Evolutionary conservation across 2,113 vertebrate species (phyloP), one percentile per base, ranked within the genome.

Genomic region (Panurus biarmicus): DNA sequence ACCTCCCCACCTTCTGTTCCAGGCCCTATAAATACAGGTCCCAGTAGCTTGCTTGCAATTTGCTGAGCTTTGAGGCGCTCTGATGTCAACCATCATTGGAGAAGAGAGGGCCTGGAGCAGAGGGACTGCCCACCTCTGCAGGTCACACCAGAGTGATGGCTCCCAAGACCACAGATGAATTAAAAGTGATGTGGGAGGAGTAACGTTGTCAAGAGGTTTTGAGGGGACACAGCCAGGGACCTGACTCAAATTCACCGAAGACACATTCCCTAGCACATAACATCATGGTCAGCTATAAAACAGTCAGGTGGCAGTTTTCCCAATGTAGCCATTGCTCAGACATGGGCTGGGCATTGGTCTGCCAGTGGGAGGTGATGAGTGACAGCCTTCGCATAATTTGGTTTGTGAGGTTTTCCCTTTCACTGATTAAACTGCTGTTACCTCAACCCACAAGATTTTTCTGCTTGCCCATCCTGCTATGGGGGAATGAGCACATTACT

Each of bases 131-230:
- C 29, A 12, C 33, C 20, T 56, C 50, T 31, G 20, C 7, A 3
- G 10, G 26, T 47, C 45, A 38, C 60, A 31, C 48, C 25, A 45
- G n/a, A 45, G 19, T 2, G 14, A 25, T 16, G 19, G n/a, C 31
- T 58, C 44, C 44, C 44, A 70, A 44, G 74, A 42, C 8, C 56
- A 80, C 29, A 69, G 36, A 23, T 12, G 7, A 47, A 38, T 3
- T 38, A 40, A 7, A 66, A 89, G 36, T 0, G 0, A 21, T 44
- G n/a, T 4, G 5, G 6, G 29, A 53, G 19, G 8, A 51, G 5
- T 14, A 33, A 24, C 12, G 51, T 8, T 21, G 21, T 9, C 73
- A 91, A 73, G 45, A 81, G 19, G 10, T 5, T 47, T 21, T 35
- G 12, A 70, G 24, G 35, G 5, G 9, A 35, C 50, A 65, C 12